These are phyloP conservation scores for Hippoglossus hippoglossus DNA, from an alignment of 2,797 vertebrate species.

Conservation along the genomic window DNA sequence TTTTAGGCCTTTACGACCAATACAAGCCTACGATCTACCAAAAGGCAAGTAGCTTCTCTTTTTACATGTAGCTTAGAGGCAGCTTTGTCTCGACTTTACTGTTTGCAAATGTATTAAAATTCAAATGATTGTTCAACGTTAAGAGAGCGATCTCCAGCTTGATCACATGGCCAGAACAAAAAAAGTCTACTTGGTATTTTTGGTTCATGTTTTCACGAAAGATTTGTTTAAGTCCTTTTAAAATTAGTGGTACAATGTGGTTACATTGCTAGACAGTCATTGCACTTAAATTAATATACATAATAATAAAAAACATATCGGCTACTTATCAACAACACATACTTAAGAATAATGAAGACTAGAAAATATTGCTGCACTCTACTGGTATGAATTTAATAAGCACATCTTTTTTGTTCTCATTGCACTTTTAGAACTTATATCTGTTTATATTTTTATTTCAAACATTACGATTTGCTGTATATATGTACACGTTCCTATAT, in stretches of 20 bases:
- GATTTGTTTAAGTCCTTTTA: slow-evolving; percentile 7
- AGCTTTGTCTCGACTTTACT: slow-evolving; percentile 1
- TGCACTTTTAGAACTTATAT: slow-evolving; percentile 39
- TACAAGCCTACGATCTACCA: neutral
- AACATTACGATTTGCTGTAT: neutral
- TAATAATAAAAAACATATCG: neutral
- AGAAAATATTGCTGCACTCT: neutral
- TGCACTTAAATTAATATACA: neutral
- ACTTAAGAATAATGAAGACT: neutral
- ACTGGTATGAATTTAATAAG: slow-evolving; percentile 1
- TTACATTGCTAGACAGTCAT: neutral
- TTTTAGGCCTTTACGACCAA: neutral
- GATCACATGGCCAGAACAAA: neutral
- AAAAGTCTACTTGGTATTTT: neutral
- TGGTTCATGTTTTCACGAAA: neutral
- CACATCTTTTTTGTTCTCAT: slow-evolving; percentile 14
- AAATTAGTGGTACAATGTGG: neutral
- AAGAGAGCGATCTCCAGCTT: neutral
- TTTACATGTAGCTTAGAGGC: neutral
- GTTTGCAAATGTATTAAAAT: neutral
- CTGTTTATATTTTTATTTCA: slow-evolving; percentile 41
- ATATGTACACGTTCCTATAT: neutral
- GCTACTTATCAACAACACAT: neutral
- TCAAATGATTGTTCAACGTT: neutral
- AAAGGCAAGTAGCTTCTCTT: neutral